Evolutionary conservation across 1,140 invertebrate species (phyloP), one percentile per base, ranked within the genome.

Genomic region (Lordiphosa mommai): DNA sequence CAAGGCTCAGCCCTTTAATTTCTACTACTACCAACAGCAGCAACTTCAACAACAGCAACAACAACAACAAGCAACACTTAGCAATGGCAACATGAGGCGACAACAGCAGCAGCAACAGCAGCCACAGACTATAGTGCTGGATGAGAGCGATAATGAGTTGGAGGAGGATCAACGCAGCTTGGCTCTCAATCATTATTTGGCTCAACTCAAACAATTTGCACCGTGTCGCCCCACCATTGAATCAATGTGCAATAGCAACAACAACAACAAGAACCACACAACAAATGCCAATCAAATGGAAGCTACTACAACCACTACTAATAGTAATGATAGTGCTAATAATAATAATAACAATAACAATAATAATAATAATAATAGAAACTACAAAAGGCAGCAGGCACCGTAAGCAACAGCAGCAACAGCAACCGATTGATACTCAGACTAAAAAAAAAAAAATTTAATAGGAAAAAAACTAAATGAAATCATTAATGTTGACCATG

Each of bases 271-370:
- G 44, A 68, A 33, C 58, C 58, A 61, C 46, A 43, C 61, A 70
- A 76, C 58, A 51, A 82, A 80, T 80, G 65, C 74, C 76, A 82
- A 82, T 82, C 70, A 63, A 82, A 82, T 59, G 71, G 76, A 82
- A 60, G 76, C 76, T 82, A 82, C 67, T 67, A 82, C 76, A 56
- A 69, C 60, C 49, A 72, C 74, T 65, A 76, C 65, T 47, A 53
- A 37, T 37, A 72, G 41, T 52, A 66, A 40, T 50, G 58, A 30
- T 13, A 55, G 48, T 46, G 50, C 48, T 41, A 61, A 68, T 68
- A 65, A 66, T 40, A 37, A 52, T 63, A 63, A 29, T 29, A 46
- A 59, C 8, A 36, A 33, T 49, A 33, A 57, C 27, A 20, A 61
- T 44, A 61, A 47, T 52, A 38, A 61, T 27, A 40, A 51, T 73